Evolutionary conservation across 1,140 invertebrate genomes (phyloP).

Genomic region (Micrasema longulum): DNA sequence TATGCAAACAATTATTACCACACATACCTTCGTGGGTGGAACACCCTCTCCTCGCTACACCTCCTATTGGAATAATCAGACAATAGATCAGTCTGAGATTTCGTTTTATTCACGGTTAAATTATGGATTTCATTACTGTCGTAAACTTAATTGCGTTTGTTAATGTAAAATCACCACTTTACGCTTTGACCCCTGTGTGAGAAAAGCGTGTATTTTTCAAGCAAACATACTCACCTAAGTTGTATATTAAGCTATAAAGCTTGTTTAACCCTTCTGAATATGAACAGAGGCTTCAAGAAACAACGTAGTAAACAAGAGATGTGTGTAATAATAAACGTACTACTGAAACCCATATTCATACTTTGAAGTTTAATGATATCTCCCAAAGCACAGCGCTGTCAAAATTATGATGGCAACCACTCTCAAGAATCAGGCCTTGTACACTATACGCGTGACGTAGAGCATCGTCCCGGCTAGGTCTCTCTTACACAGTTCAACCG

Average conservation of each 20-base stretch:
- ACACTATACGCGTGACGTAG: conserved; percentile 10
- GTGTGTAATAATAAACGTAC: conserved; percentile 32
- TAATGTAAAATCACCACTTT: no score
- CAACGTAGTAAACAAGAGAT: conserved; percentile 20
- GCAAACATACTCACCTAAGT: no score
- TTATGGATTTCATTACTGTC: no score
- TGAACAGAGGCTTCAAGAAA: background rate
- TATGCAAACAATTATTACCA: conserved; percentile 55
- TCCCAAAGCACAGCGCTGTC: conserved; percentile 32
- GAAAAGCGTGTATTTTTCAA: no score
- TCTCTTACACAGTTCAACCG: background rate
- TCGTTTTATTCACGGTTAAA: no score
- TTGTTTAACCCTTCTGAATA: background rate
- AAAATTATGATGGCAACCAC: conserved; percentile 34
- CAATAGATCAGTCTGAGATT: conserved; percentile 1
- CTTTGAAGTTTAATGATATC: conserved; percentile 47
- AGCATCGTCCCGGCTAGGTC: background rate
- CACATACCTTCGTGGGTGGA: conserved; percentile 47
- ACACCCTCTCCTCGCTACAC: background rate
- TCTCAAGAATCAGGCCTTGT: conserved; percentile 24
- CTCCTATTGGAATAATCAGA: conserved; percentile 3
- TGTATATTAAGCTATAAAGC: background rate
- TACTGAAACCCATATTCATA: conserved; percentile 35
- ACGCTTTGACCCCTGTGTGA: no score
- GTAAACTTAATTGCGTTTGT: no score